Conservation (phyloP, 2,888 invertebrate species). For the Hofmannophila pseudospretella region DNA sequence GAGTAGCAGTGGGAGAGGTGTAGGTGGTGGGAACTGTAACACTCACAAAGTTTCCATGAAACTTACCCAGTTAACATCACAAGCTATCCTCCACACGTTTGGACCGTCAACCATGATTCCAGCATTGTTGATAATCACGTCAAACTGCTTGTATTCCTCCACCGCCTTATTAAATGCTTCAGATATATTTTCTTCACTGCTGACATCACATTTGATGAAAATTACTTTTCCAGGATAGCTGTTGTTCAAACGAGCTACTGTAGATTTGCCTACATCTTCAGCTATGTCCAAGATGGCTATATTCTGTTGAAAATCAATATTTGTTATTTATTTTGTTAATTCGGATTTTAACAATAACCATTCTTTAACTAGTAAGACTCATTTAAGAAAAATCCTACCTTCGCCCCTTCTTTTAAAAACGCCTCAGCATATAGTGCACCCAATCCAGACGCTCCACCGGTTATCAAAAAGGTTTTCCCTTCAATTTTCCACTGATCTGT, state of each 20-base stretch:
- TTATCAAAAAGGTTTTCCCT: slow-evolving; percentile 37
- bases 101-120: slow-evolving; percentile 41
- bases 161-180: slow-evolving; percentile 31
- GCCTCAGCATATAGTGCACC: slow-evolving; percentile 34
- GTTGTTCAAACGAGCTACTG: slow-evolving; percentile 26
- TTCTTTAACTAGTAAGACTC: no score
- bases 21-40: no score
- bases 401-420: slow-evolving; percentile 36
- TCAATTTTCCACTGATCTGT: slow-evolving; percentile 19
- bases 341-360: no score
- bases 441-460: slow-evolving; percentile 45
- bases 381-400: slow-evolving; percentile 32
- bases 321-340: no score
- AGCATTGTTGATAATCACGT: slow-evolving; percentile 47
- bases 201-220: slow-evolving; percentile 41
- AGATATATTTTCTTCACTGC: slow-evolving; percentile 32
- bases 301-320: no score
- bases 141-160: slow-evolving; percentile 27
- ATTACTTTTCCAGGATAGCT: slow-evolving; percentile 24
- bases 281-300: slow-evolving; percentile 39
- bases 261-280: slow-evolving; percentile 29
- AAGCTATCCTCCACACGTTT: slow-evolving; percentile 31
- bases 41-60: no score
- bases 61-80: slow-evolving; percentile 41
- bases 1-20: no score